phyloP scores from a whole-genome alignment of 2,113 vertebrate genomes.

The Ceyx melanurus region DNA sequence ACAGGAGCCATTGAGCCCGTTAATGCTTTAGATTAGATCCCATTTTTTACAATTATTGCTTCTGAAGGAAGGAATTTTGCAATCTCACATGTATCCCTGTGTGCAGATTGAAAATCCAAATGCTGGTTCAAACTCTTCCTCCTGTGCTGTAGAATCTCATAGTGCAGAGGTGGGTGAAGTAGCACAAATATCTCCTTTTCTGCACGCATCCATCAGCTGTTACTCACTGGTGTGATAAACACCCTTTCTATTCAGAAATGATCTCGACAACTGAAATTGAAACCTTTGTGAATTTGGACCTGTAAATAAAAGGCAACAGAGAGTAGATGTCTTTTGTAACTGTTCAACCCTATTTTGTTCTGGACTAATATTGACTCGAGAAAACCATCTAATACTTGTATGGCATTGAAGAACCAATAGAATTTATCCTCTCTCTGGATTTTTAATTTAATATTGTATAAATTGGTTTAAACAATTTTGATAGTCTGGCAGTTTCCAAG shows the following conservation, averaged over 20 bases:
- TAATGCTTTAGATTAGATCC: not conserved
- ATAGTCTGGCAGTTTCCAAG: not conserved
- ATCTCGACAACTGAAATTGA: not conserved
- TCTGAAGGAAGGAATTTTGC: not conserved
- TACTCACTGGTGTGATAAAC: not conserved
- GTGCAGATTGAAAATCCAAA: not conserved
- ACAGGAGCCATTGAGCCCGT: not conserved
- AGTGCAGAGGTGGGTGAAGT: not conserved
- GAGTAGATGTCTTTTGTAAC: not conserved
- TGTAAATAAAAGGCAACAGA: slow-evolving; percentile 41
- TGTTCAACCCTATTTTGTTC: not conserved
- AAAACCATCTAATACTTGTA: slow-evolving; percentile 59
- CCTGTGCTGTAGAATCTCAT: not conserved
- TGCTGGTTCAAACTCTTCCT: not conserved
- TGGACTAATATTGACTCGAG: not conserved
- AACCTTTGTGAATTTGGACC: slow-evolving; percentile 2
- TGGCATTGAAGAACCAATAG: slow-evolving; percentile 43
- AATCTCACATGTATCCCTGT: not conserved
- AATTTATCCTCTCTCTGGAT: slow-evolving; percentile 60
- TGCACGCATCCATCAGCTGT: not conserved
- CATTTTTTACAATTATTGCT: not conserved
- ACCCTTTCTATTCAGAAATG: not conserved
- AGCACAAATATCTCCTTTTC: not conserved
- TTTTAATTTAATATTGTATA: slow-evolving; percentile 58
- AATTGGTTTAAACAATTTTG: slow-evolving; percentile 47